A percentile compares a stretch with the other conserved stretches of the same genome.
Evolutionary conservation across 1,140 invertebrate species (phyloP).

Genomic region (Eupeodes corollae): DNA sequence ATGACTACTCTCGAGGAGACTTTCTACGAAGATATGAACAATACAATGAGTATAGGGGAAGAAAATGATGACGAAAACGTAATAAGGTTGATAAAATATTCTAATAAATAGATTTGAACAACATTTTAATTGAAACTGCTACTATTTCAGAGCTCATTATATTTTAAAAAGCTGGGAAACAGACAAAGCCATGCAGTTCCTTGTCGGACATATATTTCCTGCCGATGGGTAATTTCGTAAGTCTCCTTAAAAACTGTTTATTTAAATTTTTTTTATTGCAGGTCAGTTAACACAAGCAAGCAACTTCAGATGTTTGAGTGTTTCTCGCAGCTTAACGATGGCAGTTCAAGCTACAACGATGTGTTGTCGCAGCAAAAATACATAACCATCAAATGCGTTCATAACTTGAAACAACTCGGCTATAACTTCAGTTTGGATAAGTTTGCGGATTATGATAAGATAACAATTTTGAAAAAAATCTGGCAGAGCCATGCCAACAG

Average conservation of each 20-base stretch:
- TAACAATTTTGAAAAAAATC: conserved; percentile 29
- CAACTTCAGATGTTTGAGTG: conserved; percentile 35
- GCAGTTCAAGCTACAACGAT: conserved; percentile 23
- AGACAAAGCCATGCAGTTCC: conserved; percentile 20
- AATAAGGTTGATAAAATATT: conserved; percentile 1
- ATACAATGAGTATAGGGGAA: conserved; percentile 4
- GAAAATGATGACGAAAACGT: conserved; percentile 26
- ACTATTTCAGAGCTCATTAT: conserved; percentile 26
- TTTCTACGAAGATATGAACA: conserved; percentile 25
- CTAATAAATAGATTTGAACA: conserved; percentile 13
- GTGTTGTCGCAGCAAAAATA: conserved; percentile 28
- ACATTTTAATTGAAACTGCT: conserved; percentile 28
- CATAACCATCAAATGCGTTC: conserved; percentile 32
- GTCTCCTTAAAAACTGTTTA: neutral
- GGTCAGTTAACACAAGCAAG: conserved; percentile 24
- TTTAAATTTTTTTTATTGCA: conserved; percentile 1
- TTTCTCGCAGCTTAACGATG: conserved; percentile 30
- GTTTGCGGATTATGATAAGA: conserved; percentile 28
- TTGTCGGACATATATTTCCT: conserved; percentile 22
- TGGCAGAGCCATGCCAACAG: conserved; percentile 33
- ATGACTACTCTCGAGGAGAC: conserved; percentile 28
- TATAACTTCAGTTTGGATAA: conserved; percentile 31
- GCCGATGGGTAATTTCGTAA: conserved; percentile 22
- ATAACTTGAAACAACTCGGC: conserved; percentile 30
- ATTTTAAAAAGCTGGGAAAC: conserved; percentile 29